Percentiles rank a stretch among this genome's conserved stretches.
Evolutionary conservation across 2,113 vertebrate species (phyloP).

Genomic region (Poicephalus meyeri): DNA sequence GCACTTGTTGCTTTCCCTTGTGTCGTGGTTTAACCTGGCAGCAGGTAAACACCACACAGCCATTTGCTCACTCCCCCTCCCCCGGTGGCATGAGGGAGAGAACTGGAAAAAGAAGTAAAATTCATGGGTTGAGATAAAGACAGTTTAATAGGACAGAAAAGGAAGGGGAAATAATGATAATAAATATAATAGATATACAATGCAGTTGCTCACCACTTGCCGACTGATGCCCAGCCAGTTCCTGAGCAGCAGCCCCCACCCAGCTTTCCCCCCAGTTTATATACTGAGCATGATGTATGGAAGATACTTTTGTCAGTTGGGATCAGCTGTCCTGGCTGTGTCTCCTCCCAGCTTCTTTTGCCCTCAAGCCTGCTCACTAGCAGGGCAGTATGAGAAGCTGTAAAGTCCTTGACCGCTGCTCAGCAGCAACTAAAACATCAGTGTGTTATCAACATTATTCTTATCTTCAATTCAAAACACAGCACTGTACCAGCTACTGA

Average conservation of each 20-base stretch:
- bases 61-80: not conserved
- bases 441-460: not conserved
- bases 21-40: not conserved
- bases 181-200: not conserved
- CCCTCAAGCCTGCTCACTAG: not conserved
- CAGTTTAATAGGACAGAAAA: not conserved
- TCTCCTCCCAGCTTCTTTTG: not conserved
- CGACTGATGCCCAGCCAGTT: not conserved
- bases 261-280: not conserved
- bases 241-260: not conserved
- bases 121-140: not conserved
- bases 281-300: not conserved
- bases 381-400: not conserved
- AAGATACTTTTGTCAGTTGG: not conserved
- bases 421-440: not conserved
- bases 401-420: not conserved
- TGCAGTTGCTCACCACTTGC: fast-evolving
- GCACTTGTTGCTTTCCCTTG: not conserved
- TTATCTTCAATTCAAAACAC: not conserved
- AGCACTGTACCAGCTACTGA: not conserved
- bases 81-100: not conserved
- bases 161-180: not conserved
- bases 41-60: not conserved
- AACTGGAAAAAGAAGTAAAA: not conserved
- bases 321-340: not conserved